Evolutionary conservation across 1,140 invertebrate genomes (phyloP).

Genomic region (Drosophila melanogaster): Release_6_plus_ISO1_MT NT_033777.3:15569501-15570000

Average conservation of each 20-base stretch:
- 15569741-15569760: constrained; percentile 50
- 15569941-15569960: too few relatives aligned
- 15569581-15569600: constrained; percentile 56
- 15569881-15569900: constrained; percentile 81
- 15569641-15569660: constrained; percentile 80
- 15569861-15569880: constrained; percentile 65
- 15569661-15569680: constrained; percentile 66
- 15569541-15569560: constrained; percentile 57
- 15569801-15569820: constrained; percentile 42
- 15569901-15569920: constrained; percentile 83
- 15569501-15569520: constrained; percentile 49
- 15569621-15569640: constrained; percentile 55
- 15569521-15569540: constrained; percentile 27
- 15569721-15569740: constrained; percentile 15
- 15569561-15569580: constrained; percentile 74
- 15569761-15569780: constrained; percentile 64
- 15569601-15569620: constrained; percentile 40
- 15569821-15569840: constrained; percentile 4
- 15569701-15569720: background rate
- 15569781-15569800: constrained; percentile 65
- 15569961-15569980: constrained; percentile 12
- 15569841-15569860: constrained; percentile 65
- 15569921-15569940: constrained; percentile 73
- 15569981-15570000: constrained; percentile 49
- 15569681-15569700: constrained; percentile 35